Conservation (phyloP, 2,888 invertebrate species). For the Pollenia labialis region DNA sequence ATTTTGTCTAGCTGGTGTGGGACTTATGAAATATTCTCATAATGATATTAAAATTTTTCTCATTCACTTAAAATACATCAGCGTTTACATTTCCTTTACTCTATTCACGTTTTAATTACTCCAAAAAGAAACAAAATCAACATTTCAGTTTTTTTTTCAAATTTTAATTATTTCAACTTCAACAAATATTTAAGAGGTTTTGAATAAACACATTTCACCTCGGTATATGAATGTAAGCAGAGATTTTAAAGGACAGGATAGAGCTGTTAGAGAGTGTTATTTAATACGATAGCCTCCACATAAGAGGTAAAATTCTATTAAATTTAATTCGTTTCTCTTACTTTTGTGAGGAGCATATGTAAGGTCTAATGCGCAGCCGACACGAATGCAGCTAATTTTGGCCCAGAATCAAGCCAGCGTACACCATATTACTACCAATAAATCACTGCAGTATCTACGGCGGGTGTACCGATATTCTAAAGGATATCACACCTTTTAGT, state of each 20-base stretch:
- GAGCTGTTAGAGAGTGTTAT: background rate
- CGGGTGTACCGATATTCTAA: no score
- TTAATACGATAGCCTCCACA: background rate
- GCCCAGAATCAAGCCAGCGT: no score
- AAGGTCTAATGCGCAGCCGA: no score
- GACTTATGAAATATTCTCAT: constrained; percentile 5
- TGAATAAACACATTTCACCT: constrained; percentile 43
- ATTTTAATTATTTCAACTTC: constrained; percentile 66
- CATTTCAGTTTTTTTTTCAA: constrained; percentile 23
- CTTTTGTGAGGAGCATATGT: no score
- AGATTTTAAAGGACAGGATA: background rate
- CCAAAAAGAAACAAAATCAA: constrained; percentile 51
- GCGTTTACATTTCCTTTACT: constrained; percentile 24
- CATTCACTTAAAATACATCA: constrained; percentile 35
- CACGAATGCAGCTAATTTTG: no score
- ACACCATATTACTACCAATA: no score
- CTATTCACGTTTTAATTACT: constrained; percentile 58
- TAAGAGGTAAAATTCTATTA: no score
- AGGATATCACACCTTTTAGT: no score
- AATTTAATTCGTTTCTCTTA: no score
- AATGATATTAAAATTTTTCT: constrained; percentile 62
- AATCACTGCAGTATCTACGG: no score
- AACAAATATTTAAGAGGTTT: constrained; percentile 64
- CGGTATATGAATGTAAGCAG: background rate
- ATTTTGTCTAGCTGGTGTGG: constrained; percentile 6